phyloP scores from a whole-genome alignment of 2,113 vertebrate species.

The Drymodes brunneopygia region DNA sequence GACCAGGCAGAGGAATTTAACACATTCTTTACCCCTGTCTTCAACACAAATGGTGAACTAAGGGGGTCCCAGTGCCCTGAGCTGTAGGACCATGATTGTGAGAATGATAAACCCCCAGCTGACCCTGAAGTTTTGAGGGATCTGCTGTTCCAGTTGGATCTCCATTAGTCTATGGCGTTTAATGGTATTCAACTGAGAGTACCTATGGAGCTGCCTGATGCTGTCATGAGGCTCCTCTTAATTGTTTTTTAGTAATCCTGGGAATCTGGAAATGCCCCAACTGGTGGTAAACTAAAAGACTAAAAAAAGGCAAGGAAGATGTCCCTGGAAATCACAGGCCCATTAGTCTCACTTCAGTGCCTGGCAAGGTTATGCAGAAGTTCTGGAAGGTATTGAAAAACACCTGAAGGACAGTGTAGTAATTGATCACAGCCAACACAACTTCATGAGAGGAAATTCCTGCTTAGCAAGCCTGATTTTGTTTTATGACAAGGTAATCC shows the following conservation, averaged over 20 bases:
- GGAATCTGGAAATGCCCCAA: neutral
- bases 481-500: neutral
- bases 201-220: neutral
- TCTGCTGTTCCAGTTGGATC: neutral
- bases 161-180: neutral
- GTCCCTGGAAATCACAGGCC: neutral
- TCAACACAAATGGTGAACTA: neutral
- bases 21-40: neutral
- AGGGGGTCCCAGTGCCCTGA: neutral
- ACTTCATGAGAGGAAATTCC: neutral
- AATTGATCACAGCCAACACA: neutral
- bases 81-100: neutral
- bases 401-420: neutral
- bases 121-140: neutral
- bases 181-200: neutral
- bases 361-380: neutral
- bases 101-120: neutral
- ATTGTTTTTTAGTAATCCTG: neutral
- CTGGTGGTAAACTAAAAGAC: neutral
- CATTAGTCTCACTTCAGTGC: neutral
- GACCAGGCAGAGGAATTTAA: neutral
- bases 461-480: neutral
- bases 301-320: neutral
- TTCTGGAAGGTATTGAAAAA: neutral
- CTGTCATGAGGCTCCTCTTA: neutral